A percentile compares a stretch with the other conserved stretches of the same genome.
Evolutionary conservation across 92 coral and sea anemone genomes (phyloP).

Genomic region (Phenganax stokvisi): DNA sequence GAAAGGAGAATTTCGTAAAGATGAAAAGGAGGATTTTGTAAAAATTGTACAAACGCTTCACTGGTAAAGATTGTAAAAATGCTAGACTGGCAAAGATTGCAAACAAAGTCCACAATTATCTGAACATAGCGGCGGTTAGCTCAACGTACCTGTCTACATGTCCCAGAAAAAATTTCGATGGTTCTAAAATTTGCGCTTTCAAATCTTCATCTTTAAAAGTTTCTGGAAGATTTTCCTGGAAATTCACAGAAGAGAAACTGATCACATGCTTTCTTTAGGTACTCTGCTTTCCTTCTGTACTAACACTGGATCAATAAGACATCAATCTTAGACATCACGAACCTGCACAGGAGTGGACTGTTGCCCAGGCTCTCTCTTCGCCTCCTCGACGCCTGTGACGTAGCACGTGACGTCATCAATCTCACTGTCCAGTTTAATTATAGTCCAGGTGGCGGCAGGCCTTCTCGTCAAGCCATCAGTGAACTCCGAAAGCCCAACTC

Average conservation of each 20-base stretch:
- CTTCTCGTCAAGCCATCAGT: conserved; percentile 77
- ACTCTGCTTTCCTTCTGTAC: background rate
- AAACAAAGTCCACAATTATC: background rate
- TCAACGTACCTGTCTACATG: conserved; percentile 28
- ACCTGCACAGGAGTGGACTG: background rate
- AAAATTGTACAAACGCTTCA: too few relatives aligned
- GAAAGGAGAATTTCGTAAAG: background rate
- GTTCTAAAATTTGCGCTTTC: conserved; percentile 9
- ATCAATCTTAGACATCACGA: background rate
- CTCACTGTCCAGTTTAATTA: conserved; percentile 80
- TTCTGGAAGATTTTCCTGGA: background rate
- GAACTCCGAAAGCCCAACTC: conserved; percentile 64
- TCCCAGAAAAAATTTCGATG: conserved; percentile 30
- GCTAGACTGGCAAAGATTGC: too few relatives aligned
- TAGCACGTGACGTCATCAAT: conserved; percentile 82
- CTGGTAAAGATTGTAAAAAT: too few relatives aligned
- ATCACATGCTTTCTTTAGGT: background rate
- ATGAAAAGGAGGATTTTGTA: background rate
- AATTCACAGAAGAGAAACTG: background rate
- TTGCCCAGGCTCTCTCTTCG: conserved; percentile 46
- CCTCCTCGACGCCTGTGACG: conserved; percentile 92
- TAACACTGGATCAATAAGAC: too few relatives aligned
- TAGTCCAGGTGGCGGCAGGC: conserved; percentile 87
- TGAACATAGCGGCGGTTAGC: background rate
- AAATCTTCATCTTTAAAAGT: background rate